Evolutionary conservation across 2,888 invertebrate species (phyloP).

Genomic region (Mythimna ferrago): DNA sequence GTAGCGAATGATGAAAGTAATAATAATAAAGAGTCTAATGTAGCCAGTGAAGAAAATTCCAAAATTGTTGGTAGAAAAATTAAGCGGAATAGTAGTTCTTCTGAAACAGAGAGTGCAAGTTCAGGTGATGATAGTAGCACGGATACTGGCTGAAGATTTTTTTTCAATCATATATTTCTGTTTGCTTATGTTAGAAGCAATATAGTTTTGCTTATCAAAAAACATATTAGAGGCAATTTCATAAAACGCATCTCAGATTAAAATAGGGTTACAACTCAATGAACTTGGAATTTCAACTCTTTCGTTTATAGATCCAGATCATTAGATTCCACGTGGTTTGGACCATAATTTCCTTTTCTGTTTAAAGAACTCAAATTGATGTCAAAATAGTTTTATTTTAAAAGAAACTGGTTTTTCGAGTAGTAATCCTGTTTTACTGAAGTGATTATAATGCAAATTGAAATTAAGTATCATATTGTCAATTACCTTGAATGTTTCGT

Average conservation of each 20-base stretch:
- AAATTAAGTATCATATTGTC: not conserved
- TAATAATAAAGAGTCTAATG: constrained; percentile 81
- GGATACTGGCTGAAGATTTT: constrained; percentile 86
- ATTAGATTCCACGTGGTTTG: too few relatives aligned
- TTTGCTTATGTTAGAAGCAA: not conserved
- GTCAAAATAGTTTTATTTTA: too few relatives aligned
- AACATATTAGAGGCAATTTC: not conserved
- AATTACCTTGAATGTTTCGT: not conserved
- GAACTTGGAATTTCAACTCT: too few relatives aligned
- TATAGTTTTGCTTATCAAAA: not conserved
- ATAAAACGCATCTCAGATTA: too few relatives aligned
- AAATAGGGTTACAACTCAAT: too few relatives aligned
- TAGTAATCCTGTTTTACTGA: not conserved
- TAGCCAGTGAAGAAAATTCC: constrained; percentile 68
- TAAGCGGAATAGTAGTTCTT: constrained; percentile 88
- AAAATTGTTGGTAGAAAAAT: constrained; percentile 67
- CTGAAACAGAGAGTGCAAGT: constrained; percentile 92
- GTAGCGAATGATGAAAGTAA: constrained; percentile 65
- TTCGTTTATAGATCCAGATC: too few relatives aligned
- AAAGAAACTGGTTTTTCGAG: too few relatives aligned
- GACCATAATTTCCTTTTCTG: too few relatives aligned
- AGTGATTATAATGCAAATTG: not conserved
- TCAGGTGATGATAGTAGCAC: constrained; percentile 93
- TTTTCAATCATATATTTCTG: not conserved
- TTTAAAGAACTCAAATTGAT: too few relatives aligned